phyloP scores from a whole-genome alignment of 2,797 vertebrate genomes.

The Poeciliopsis infans region DNA sequence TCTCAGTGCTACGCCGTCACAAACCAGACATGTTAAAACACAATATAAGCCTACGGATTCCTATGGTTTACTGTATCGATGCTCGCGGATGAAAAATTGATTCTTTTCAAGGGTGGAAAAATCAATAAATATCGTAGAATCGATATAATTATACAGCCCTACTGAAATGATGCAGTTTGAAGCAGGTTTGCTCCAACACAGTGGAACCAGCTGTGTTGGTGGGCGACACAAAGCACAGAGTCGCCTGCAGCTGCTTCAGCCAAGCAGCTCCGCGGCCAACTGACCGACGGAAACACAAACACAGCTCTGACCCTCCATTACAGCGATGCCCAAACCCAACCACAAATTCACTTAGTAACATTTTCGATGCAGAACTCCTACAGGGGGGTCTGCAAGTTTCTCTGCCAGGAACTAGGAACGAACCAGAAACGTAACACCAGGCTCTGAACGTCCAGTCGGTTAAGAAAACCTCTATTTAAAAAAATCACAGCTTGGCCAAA shows the following conservation, averaged over 20 bases:
- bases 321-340: background rate
- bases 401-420: background rate
- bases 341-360: background rate
- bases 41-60: no score
- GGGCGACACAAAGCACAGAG: background rate
- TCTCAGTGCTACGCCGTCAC: no score
- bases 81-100: no score
- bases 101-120: no score
- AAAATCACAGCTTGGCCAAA: constrained; percentile 7
- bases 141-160: no score
- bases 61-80: no score
- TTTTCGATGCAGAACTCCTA: background rate
- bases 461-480: background rate
- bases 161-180: background rate
- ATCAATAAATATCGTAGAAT: no score
- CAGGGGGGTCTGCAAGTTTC: background rate
- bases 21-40: no score
- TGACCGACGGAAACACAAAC: background rate
- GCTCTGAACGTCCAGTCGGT: background rate
- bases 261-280: background rate
- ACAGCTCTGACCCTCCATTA: background rate
- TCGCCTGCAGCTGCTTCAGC: background rate
- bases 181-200: background rate
- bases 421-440: background rate
- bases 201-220: background rate